Evolutionary conservation across 2,888 invertebrate genomes (phyloP).

Genomic region (Temnothorax ravouxi): DNA sequence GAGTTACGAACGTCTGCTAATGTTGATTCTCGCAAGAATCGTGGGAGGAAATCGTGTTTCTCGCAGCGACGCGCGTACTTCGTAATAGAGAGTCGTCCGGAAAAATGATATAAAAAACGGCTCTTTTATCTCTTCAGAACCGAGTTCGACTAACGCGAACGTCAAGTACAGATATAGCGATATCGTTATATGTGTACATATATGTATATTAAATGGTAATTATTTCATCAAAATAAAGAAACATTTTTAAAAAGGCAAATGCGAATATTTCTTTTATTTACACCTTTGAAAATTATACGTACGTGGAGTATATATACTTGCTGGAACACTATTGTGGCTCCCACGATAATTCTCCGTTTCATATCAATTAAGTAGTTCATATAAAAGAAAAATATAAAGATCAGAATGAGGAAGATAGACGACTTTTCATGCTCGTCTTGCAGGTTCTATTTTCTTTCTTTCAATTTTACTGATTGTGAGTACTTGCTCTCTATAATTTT

Average conservation of each 20-base stretch:
- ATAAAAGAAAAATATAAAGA: too few species aligned
- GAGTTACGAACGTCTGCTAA: constrained; percentile 59
- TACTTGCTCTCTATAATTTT: not conserved
- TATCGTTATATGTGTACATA: not conserved
- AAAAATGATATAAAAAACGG: not conserved
- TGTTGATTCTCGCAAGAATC: constrained; percentile 50
- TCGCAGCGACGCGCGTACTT: not conserved
- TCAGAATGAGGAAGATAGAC: too few species aligned
- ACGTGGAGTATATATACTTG: too few species aligned
- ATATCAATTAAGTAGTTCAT: too few species aligned
- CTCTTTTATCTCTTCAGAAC: not conserved
- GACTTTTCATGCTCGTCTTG: too few species aligned
- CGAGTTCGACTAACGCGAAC: not conserved
- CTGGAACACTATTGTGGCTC: not conserved
- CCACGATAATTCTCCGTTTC: too few species aligned
- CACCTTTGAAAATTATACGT: not conserved
- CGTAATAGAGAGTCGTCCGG: not conserved
- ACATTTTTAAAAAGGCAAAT: not conserved
- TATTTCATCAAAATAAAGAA: not conserved
- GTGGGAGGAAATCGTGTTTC: constrained; percentile 20
- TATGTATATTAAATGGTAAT: not conserved
- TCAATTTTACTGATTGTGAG: constrained; percentile 17
- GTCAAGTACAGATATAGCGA: not conserved
- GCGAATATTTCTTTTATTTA: not conserved
- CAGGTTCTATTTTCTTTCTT: not conserved